These are phyloP conservation scores for Oophaga sylvatica DNA, from an alignment of 2,797 vertebrate species.

Conservation along the genomic window DNA sequence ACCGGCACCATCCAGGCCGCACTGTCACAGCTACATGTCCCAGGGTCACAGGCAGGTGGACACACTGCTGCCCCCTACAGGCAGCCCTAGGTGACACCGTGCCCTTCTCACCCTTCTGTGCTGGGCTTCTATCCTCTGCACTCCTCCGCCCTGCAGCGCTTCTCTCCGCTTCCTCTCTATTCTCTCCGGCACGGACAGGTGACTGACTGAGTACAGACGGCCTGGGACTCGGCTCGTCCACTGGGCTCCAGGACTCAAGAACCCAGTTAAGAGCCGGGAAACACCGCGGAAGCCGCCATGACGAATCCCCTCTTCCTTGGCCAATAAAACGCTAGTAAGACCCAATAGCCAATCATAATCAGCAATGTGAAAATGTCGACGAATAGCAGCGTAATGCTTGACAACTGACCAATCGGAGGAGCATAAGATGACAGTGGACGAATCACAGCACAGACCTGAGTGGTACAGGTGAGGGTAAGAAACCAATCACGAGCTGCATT, in stretches of 20 bases:
- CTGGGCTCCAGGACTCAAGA: constrained; percentile 46
- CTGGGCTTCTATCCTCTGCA: constrained; percentile 84
- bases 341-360: neutral
- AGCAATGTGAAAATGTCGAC: neutral
- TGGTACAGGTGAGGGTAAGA: neutral
- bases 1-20: no score
- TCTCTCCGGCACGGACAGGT: constrained; percentile 81
- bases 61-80: neutral
- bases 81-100: neutral
- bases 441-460: neutral
- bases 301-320: neutral
- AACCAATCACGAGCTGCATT: neutral
- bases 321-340: neutral
- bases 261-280: constrained; percentile 62
- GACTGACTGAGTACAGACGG: constrained; percentile 71
- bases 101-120: constrained; percentile 83
- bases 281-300: constrained; percentile 65
- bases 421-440: neutral
- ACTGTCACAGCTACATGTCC: no score
- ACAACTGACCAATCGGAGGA: neutral
- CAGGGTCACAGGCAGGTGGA: neutral
- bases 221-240: constrained; percentile 47
- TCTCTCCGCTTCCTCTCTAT: constrained; percentile 83
- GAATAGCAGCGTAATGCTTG: neutral
- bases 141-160: constrained; percentile 87